Evolutionary conservation across 2,113 vertebrate species (phyloP).

Genomic region (Scortum barcoo): DNA sequence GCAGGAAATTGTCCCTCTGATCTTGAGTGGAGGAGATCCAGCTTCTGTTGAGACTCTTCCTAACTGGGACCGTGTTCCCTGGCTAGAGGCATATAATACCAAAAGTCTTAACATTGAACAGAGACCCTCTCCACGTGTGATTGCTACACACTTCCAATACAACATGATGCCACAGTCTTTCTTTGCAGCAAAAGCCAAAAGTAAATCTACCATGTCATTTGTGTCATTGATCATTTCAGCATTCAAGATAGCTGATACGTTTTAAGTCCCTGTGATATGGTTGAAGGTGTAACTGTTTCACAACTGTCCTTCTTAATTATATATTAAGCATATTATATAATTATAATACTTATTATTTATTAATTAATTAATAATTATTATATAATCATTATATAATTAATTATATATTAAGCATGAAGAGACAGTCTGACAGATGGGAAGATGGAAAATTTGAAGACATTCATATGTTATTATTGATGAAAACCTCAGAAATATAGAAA

Average conservation of each 20-base stretch:
- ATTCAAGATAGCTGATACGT: neutral
- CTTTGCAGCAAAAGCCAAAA: constrained; percentile 80
- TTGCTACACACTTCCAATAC: constrained; percentile 78
- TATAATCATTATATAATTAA: no score
- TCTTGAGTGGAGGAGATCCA: constrained; percentile 80
- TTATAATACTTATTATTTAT: no score
- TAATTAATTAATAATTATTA: no score
- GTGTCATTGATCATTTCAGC: neutral
- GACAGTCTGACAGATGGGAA: no score
- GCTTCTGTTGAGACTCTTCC: constrained; percentile 73
- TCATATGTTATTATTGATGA: no score
- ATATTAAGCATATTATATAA: no score
- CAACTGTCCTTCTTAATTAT: no score
- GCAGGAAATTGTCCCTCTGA: constrained; percentile 83
- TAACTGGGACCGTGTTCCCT: constrained; percentile 84
- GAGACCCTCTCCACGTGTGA: constrained; percentile 78
- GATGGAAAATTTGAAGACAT: no score
- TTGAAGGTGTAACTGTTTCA: no score
- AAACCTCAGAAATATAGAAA: no score
- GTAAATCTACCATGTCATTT: constrained; percentile 54
- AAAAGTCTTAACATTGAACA: constrained; percentile 69
- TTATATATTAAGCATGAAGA: no score
- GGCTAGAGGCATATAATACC: constrained; percentile 76
- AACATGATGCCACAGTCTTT: constrained; percentile 81
- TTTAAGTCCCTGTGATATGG: no score